Evolutionary conservation across 2,797 vertebrate genomes (phyloP).

Genomic region (Gymnocypris eckloni): DNA sequence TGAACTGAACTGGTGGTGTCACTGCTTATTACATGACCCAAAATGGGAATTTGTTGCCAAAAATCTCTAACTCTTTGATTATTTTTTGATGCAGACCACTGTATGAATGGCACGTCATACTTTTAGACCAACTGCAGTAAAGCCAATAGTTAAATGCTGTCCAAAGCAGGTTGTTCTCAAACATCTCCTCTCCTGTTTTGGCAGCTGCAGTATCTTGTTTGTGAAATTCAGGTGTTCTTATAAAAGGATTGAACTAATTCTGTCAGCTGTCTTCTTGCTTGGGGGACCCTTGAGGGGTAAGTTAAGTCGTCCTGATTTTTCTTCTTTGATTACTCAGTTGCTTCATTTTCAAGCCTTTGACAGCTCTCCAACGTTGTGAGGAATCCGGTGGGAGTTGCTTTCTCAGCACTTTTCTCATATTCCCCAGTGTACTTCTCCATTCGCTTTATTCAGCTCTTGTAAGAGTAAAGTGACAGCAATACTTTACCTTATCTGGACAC

Average conservation of each 20-base stretch:
- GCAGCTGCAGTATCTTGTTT: slow-evolving; percentile 53
- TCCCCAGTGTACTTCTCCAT: slow-evolving; percentile 8
- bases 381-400: slow-evolving; percentile 37
- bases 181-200: slow-evolving; percentile 31
- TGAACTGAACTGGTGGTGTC: background rate
- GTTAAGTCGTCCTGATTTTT: slow-evolving; percentile 61
- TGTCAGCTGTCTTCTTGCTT: slow-evolving; percentile 63
- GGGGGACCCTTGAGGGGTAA: slow-evolving; percentile 52
- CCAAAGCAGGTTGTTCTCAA: slow-evolving; percentile 29
- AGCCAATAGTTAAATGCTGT: slow-evolving; percentile 6
- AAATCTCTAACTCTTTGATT: background rate
- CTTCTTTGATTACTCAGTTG: slow-evolving; percentile 58
- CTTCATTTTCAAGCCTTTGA: slow-evolving; percentile 66
- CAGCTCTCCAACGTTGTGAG: slow-evolving; percentile 20
- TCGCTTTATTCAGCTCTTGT: slow-evolving; percentile 36
- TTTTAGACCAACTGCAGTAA: slow-evolving; percentile 11
- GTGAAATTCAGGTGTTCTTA: slow-evolving; percentile 48
- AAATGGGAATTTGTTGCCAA: background rate
- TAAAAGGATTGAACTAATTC: slow-evolving; percentile 64
- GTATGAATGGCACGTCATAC: background rate
- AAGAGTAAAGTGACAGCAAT: background rate
- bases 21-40: background rate
- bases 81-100: background rate
- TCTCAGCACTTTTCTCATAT: slow-evolving; percentile 36
- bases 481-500: slow-evolving; percentile 4